Percentiles rank a stretch among this genome's conserved stretches.
These are phyloP conservation scores for Ammospiza nelsoni DNA, from an alignment of 2,113 vertebrate species.

Conservation along the genomic window DNA sequence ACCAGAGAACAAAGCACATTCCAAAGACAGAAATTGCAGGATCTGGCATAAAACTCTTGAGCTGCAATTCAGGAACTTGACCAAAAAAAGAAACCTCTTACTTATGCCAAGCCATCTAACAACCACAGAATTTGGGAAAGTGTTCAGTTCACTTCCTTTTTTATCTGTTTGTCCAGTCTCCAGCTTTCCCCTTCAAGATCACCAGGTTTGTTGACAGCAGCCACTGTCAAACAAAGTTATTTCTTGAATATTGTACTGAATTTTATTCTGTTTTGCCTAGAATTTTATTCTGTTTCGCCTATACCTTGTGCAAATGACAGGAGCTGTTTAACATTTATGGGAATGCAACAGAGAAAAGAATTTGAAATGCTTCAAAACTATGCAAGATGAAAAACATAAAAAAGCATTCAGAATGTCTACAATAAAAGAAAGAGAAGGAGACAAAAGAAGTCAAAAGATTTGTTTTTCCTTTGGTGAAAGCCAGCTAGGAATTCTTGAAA, in stretches of 20 bases:
- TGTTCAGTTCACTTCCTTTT: neutral
- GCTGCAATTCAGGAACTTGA: neutral
- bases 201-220: neutral
- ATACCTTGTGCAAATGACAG: neutral
- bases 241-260: neutral
- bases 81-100: neutral
- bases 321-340: neutral
- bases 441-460: neutral
- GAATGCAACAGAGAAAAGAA: neutral
- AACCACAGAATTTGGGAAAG: slow-evolving; percentile 30
- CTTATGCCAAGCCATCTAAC: slow-evolving; percentile 11
- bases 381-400: neutral
- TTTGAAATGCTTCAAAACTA: neutral
- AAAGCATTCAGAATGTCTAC: neutral
- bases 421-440: neutral
- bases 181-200: neutral
- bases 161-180: slow-evolving; percentile 12
- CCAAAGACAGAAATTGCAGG: slow-evolving; percentile 4
- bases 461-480: slow-evolving; percentile 26
- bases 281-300: neutral
- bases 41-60: slow-evolving; percentile 8
- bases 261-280: neutral
- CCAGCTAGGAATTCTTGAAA: slow-evolving; percentile 21
- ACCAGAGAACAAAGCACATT: slow-evolving; percentile 50
- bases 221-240: neutral